phyloP scores from a whole-genome alignment of 1,140 invertebrate genomes.

The Hylaeus anthracinus region DNA sequence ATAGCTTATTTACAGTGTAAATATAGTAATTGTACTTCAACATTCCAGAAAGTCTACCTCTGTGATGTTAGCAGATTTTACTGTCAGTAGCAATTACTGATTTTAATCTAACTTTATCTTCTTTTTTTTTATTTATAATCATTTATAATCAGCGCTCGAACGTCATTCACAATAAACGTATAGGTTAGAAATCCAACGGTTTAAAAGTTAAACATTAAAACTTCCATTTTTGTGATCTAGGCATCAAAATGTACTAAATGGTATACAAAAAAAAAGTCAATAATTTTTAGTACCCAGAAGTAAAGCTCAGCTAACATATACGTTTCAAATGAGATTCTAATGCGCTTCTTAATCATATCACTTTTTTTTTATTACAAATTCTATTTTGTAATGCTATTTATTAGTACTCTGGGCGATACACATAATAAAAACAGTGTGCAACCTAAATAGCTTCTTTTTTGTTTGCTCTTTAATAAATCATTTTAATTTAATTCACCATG shows the following conservation, averaged over 20 bases:
- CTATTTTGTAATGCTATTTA: conserved; percentile 36
- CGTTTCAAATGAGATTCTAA: conserved; percentile 1
- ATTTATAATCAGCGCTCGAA: not conserved
- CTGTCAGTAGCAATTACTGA: not conserved
- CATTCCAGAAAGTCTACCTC: conserved; percentile 39
- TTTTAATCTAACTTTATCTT: not conserved
- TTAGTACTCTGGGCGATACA: not conserved
- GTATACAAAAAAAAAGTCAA: too few relatives aligned
- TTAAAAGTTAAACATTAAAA: too few relatives aligned
- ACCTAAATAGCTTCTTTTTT: not conserved
- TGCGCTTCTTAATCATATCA: not conserved
- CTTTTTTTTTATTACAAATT: conserved; percentile 16
- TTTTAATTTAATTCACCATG: too few relatives aligned
- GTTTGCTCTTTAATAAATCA: too few relatives aligned
- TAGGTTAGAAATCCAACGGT: too few relatives aligned
- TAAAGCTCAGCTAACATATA: too few relatives aligned
- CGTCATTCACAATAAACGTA: not conserved
- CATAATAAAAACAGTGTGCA: conserved; percentile 7
- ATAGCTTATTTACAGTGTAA: not conserved
- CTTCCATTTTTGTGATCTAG: too few relatives aligned
- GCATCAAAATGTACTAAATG: too few relatives aligned
- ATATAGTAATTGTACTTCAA: not conserved
- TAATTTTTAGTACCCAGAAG: too few relatives aligned
- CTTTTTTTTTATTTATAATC: not conserved
- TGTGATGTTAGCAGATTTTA: not conserved